phyloP scores from a whole-genome alignment of 2,113 vertebrate species.

The Istiophorus platypterus region DNA sequence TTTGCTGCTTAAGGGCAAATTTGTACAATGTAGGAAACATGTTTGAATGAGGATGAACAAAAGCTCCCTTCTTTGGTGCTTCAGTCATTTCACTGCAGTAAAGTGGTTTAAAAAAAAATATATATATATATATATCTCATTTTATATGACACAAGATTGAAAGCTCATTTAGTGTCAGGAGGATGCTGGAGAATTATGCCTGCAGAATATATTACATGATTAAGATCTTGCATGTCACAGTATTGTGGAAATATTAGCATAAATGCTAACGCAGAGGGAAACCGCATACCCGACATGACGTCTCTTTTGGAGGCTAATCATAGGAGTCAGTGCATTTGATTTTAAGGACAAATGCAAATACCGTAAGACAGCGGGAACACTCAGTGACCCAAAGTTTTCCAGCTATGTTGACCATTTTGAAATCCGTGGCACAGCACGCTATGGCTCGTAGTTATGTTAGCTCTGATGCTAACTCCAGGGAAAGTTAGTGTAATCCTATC shows the following conservation, averaged over 20 bases:
- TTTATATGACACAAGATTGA: slow-evolving; percentile 14
- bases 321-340: slow-evolving; percentile 29
- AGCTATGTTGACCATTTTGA: slow-evolving; percentile 32
- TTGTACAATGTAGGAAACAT: slow-evolving; percentile 25
- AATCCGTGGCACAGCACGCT: slow-evolving; percentile 23
- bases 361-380: slow-evolving; percentile 23
- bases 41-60: slow-evolving; percentile 37
- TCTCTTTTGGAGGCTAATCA: slow-evolving; percentile 30
- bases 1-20: slow-evolving; percentile 46
- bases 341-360: slow-evolving; percentile 51
- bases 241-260: slow-evolving; percentile 46
- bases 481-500: slow-evolving; percentile 71
- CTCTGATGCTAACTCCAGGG: slow-evolving; percentile 68
- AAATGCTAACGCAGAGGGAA: slow-evolving; percentile 42
- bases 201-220: slow-evolving; percentile 37
- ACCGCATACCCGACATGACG: slow-evolving; percentile 17
- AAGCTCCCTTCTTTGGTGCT: neutral
- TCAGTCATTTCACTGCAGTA: neutral
- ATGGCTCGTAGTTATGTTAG: slow-evolving; percentile 50
- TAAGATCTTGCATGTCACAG: slow-evolving; percentile 23
- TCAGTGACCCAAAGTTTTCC: slow-evolving; percentile 43
- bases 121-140: neutral
- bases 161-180: slow-evolving; percentile 6
- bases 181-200: neutral
- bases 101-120: slow-evolving; percentile 1